phyloP scores from a whole-genome alignment of 2,113 vertebrate genomes.

The Myiagra hebetior region DNA sequence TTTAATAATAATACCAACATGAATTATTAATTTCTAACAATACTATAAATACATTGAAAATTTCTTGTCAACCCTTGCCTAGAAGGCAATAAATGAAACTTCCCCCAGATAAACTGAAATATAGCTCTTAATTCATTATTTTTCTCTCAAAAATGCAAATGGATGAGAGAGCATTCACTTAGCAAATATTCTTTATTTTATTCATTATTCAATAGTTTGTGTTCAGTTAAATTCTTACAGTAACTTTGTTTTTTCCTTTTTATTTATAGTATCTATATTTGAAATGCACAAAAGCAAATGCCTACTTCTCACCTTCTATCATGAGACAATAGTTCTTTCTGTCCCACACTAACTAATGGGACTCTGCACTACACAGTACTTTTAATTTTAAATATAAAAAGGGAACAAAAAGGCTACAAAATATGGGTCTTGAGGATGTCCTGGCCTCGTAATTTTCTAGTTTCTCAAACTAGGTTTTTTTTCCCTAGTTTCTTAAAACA shows the following conservation, averaged over 20 bases:
- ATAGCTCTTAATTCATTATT: neutral
- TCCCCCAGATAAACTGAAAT: neutral
- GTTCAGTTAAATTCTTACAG: neutral
- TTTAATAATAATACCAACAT: slow-evolving; percentile 31
- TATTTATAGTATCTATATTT: neutral
- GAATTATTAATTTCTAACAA: slow-evolving; percentile 56
- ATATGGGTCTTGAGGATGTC: neutral
- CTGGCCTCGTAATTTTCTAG: neutral
- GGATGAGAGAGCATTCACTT: neutral
- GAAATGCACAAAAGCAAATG: neutral
- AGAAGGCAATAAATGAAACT: neutral
- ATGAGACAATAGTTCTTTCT: neutral
- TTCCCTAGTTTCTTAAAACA: neutral
- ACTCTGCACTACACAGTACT: neutral
- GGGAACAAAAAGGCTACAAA: neutral
- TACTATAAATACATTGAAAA: slow-evolving; percentile 19
- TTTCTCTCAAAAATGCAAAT: neutral
- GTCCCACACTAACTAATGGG: neutral
- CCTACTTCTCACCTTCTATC: neutral
- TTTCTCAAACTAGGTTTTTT: neutral
- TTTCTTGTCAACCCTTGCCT: neutral
- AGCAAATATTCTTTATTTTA: neutral
- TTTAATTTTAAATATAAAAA: neutral
- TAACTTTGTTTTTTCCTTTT: neutral
- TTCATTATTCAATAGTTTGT: neutral